Evolutionary conservation across 2,888 invertebrate genomes (phyloP).

Genomic region (Adelognathus sp.): DNA sequence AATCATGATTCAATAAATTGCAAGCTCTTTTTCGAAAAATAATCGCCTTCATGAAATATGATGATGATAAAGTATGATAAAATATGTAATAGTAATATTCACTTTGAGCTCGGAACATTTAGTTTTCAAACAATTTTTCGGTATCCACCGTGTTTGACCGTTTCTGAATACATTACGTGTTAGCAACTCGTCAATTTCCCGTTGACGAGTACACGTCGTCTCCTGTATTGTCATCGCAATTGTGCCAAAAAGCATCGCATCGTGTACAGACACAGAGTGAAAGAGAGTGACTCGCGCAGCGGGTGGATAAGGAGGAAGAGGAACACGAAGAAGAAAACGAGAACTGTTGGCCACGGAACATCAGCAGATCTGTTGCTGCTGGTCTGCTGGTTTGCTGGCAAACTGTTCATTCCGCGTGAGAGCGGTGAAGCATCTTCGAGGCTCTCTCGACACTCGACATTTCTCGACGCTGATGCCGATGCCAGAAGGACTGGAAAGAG

Average conservation of each 20-base stretch:
- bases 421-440: slow-evolving; percentile 24
- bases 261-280: slow-evolving; percentile 23
- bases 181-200: not conserved
- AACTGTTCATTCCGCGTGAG: slow-evolving; percentile 29
- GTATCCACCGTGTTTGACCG: too few species aligned
- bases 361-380: not conserved
- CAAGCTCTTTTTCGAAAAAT: too few species aligned
- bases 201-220: slow-evolving; percentile 34
- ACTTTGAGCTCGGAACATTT: too few species aligned
- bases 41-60: too few species aligned
- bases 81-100: too few species aligned
- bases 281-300: too few species aligned
- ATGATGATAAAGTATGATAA: too few species aligned
- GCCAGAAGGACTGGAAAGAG: slow-evolving; percentile 75
- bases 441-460: slow-evolving; percentile 73
- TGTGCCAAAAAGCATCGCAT: slow-evolving; percentile 59
- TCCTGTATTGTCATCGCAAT: slow-evolving; percentile 58
- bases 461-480: slow-evolving; percentile 77
- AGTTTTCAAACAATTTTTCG: not conserved
- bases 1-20: too few species aligned
- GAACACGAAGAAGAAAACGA: slow-evolving; percentile 46
- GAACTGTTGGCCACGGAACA: slow-evolving; percentile 7
- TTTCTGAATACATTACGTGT: too few species aligned
- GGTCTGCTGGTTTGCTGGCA: slow-evolving; percentile 23
- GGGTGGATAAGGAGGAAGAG: slow-evolving; percentile 32